Evolutionary conservation across 2,888 invertebrate species (phyloP), one percentile per base, ranked within the genome.

Genomic region (Synergus itoensis): DNA sequence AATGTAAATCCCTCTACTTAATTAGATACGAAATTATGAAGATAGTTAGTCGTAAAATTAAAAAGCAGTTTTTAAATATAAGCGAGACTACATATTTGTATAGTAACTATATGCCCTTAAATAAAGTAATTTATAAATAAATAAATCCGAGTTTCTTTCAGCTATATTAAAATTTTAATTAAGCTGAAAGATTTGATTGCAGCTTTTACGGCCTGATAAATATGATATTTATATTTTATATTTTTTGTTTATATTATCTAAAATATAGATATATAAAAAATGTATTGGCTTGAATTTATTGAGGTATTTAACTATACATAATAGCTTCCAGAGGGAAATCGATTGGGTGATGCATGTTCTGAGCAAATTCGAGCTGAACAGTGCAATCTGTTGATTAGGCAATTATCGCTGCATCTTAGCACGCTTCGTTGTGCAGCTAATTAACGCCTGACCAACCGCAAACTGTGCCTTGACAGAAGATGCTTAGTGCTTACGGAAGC

Each of bases 371-470:
- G 28, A 73, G n/a, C 36, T 73, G 48, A 73, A 73, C 48, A 53
- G 36, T 73, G 45, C n/a, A 73, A 73, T 73, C 73, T 53, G 53
- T 53, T 73, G 73, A 73, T 73, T 73, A 73, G 53, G 36, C 40
- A 73, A 73, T 73, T 73, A 73, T 73, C 73, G 53, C 73, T 53
- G 53, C 36, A 73, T 73, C 73, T 73, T 53, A 73, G 14, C 73
- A 73, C 53, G 73, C 73, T 73, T 73, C 73, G 36, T 36, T 53
- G 73, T 73, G 4, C 73, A 53, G n/a, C 73, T 73, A 73, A 73
- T 53, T 73, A 45, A 53, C 18, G 53, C 73, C 53, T 53, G 48
- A 53, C 28, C 36, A 53, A 53, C 53, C 73, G 36, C 48, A 73
- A 73, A 73, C 21, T 65, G n/a, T 41, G 43, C 41, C 43, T 65